Percentiles rank a stretch among this genome's conserved stretches.
These are phyloP conservation scores for Eupithecia centaureata DNA, from an alignment of 2,888 invertebrate species.

Conservation along the genomic window DNA sequence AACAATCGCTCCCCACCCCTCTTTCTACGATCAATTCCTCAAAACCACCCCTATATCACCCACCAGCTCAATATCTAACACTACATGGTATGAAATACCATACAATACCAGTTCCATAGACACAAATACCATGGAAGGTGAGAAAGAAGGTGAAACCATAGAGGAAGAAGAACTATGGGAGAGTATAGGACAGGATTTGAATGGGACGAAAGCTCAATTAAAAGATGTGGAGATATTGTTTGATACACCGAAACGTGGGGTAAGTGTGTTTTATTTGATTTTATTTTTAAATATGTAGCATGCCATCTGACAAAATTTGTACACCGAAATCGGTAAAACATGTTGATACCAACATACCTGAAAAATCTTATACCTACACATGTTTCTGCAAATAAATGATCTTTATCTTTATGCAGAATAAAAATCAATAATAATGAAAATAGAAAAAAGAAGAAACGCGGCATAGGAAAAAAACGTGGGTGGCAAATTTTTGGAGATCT, in stretches of 20 bases:
- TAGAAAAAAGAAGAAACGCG: no score
- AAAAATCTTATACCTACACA: no score
- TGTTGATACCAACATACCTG: no score
- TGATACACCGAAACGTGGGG: slow-evolving; percentile 58
- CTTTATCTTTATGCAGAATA: no score
- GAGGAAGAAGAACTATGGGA: slow-evolving; percentile 76
- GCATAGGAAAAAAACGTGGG: no score
- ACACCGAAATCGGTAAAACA: no score
- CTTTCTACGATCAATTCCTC: slow-evolving; percentile 78
- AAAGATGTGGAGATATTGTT: slow-evolving; percentile 81
- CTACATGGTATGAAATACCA: slow-evolving; percentile 74
- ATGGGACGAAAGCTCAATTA: slow-evolving; percentile 64
- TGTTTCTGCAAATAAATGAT: no score
- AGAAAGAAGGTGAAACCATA: slow-evolving; percentile 53
- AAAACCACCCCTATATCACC: slow-evolving; percentile 66
- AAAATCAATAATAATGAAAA: no score
- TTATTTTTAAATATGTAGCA: neutral
- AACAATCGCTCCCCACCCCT: slow-evolving; percentile 62
- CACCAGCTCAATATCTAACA: slow-evolving; percentile 58
- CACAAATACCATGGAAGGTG: neutral
- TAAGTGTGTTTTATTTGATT: no score
- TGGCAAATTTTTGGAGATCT: no score
- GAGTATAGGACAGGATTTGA: slow-evolving; percentile 59
- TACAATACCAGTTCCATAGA: slow-evolving; percentile 52
- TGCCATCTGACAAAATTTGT: neutral